Base-by-base conservation (phyloP, 1,140 invertebrate species). In the Copidosoma floridanum region DNA sequence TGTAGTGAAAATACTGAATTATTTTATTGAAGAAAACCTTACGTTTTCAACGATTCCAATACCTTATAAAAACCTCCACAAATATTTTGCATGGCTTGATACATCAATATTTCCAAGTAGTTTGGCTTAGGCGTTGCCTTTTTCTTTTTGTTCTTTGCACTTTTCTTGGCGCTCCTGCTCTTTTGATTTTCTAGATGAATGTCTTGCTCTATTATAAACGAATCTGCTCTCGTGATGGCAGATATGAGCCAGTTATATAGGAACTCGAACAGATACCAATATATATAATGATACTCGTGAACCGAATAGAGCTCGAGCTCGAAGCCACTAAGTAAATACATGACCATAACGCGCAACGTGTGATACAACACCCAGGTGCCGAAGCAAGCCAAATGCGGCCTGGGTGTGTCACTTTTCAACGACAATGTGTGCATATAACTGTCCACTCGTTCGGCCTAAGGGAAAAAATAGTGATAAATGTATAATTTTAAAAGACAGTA, bases 251-350 rank as follows among this genome's bases (percentile, higher is more conserved):
- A 98, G 10, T 92, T 92, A 74, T 94, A 97, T 3, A 98, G 81
- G 77, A 96, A 94, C 81, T 98, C 95, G 78, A 95, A 95, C 23
- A 98, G 80, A 79, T 99, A 98, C 94, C 94, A 96, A 81, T 89
- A 97, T 64, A 97, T 90, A 72, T 96, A 99, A 69, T 95, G 89
- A 79, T 94, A 98, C 81, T 99, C 96, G 74, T 97, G 95, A n/a
- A 90, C 87, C 40, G 93, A 93, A 81, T 98, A 99, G 0, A 99
- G 80, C 75, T 98, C 95, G 16, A 99, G 81, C 73, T 98, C 95
- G 70, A 99, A 94, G 0, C 96, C 96, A 51, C 93, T 91, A 57
- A 98, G 83, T 21, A 97, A 82, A 79, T 96, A 99, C 75, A 94
- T 90, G 57, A 96, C 91, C 94, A 98, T 98, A n/a, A 95, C 88